Conservation (phyloP, 2,888 invertebrate genomes). For the Troides aeacus region DNA sequence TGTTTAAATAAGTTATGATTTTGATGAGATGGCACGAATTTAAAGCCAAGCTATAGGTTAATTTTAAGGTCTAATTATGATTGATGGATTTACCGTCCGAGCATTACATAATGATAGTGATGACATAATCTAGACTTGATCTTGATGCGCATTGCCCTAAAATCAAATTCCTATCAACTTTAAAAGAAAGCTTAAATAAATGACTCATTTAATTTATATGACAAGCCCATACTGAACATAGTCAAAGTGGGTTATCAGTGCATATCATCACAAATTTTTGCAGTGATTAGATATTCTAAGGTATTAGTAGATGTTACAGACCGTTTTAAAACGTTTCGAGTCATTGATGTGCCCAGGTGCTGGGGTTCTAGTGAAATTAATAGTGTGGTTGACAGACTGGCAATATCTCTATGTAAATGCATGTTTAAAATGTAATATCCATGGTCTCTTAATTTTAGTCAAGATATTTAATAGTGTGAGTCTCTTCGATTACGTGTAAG, state of each 20-base stretch:
- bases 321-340: conserved; percentile 73
- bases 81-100: conserved; percentile 79
- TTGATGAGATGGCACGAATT: conserved; percentile 77
- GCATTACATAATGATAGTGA: conserved; percentile 74
- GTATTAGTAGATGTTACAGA: conserved; percentile 79
- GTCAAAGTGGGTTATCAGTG: conserved; percentile 75
- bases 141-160: conserved; percentile 62
- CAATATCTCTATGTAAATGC: conserved; percentile 77
- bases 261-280: conserved; percentile 79
- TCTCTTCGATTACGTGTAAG: conserved; percentile 75
- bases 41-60: conserved; percentile 78
- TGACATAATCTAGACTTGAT: conserved; percentile 67
- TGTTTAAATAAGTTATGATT: conserved; percentile 71
- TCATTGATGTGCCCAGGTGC: conserved; percentile 75
- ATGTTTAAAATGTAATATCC: conserved; percentile 76
- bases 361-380: conserved; percentile 76
- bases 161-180: conserved; percentile 60
- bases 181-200: conserved; percentile 60
- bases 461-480: conserved; percentile 79
- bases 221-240: conserved; percentile 61
- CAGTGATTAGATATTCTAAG: conserved; percentile 79
- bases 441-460: conserved; percentile 79
- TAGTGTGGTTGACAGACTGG: conserved; percentile 77
- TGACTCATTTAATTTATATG: conserved; percentile 56
- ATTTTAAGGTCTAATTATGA: conserved; percentile 72